phyloP scores from a whole-genome alignment of 2,797 vertebrate genomes.

The Diglossa cyanea region DNA sequence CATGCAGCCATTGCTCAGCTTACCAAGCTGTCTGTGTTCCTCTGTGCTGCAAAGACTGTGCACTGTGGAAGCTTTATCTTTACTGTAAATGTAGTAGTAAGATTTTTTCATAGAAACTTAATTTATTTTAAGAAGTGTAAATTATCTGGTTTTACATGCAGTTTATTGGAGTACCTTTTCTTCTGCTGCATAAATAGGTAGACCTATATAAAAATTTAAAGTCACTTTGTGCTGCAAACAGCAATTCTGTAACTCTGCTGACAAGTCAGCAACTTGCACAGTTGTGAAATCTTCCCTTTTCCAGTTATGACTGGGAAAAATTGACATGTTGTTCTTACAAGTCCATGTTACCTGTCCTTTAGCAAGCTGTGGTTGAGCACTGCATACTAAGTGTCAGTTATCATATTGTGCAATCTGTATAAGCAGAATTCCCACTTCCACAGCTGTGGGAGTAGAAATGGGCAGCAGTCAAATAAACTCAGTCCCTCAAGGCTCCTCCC shows the following conservation, averaged over 20 bases:
- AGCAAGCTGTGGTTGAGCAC: background rate
- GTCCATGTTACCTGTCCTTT: background rate
- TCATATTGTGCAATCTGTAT: background rate
- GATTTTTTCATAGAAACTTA: background rate
- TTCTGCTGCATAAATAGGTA: background rate
- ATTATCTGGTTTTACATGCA: background rate
- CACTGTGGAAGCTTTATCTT: background rate
- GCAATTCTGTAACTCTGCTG: background rate
- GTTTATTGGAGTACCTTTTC: background rate
- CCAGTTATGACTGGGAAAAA: background rate
- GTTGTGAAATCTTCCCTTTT: background rate
- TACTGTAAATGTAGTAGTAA: background rate
- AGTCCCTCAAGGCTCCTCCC: background rate
- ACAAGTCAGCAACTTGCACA: background rate
- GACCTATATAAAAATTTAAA: background rate
- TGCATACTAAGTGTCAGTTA: background rate
- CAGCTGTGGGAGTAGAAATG: background rate
- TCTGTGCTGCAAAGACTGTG: background rate
- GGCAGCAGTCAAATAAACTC: background rate
- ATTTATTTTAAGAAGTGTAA: background rate
- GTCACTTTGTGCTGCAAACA: background rate
- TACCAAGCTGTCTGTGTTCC: background rate
- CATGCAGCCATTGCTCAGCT: background rate
- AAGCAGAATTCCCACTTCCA: background rate
- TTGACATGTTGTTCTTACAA: rapidly evolving